Conservation (phyloP, 2,113 vertebrate genomes). For the Synodontis membranacea region DNA sequence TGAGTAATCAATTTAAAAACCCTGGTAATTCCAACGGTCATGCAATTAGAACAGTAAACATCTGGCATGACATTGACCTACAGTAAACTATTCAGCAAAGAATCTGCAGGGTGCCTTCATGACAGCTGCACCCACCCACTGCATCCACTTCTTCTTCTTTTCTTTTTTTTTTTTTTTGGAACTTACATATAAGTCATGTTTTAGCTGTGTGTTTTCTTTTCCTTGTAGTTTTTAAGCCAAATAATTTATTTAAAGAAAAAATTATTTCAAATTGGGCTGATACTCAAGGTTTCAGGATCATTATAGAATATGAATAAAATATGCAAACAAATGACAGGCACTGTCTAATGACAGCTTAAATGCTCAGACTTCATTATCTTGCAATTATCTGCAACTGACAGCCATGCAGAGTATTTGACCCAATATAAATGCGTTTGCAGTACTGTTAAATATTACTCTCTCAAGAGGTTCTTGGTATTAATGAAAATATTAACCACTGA, state of each 20-base stretch:
- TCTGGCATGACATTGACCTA: background rate
- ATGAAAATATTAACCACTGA: background rate
- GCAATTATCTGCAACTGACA: background rate
- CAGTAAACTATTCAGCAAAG: background rate
- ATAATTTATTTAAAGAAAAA: background rate
- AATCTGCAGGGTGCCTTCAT: too few species aligned
- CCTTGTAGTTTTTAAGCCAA: too few species aligned
- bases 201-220: background rate
- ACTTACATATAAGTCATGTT: background rate
- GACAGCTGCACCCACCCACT: too few species aligned
- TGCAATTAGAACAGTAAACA: too few species aligned
- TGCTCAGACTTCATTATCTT: background rate
- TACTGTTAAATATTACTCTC: background rate
- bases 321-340: too few species aligned
- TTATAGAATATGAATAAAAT: too few species aligned
- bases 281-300: background rate
- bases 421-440: too few species aligned
- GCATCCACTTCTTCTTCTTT: too few species aligned
- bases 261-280: background rate
- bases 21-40: too few species aligned
- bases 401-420: background rate
- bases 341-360: background rate
- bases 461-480: too few species aligned
- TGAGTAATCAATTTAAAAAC: too few species aligned
- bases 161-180: too few species aligned